These are phyloP conservation scores for Muntiacus reevesi DNA, from an alignment of 2,113 vertebrate genomes.

Conservation along the genomic window DNA sequence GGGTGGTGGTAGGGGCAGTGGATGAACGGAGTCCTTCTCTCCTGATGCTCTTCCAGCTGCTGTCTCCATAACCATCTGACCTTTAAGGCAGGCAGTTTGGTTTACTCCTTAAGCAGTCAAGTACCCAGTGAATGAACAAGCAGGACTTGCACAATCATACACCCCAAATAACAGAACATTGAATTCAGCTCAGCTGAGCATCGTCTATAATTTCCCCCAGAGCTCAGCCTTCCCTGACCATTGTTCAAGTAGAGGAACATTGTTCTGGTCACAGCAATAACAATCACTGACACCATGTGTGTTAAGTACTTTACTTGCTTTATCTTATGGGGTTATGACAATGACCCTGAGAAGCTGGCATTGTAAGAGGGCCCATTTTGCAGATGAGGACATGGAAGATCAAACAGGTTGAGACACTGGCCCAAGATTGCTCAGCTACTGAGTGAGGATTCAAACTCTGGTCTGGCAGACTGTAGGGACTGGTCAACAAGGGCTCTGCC, in stretches of 20 bases:
- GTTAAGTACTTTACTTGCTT: background rate
- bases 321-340: background rate
- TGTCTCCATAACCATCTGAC: background rate
- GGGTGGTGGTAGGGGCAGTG: background rate
- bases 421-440: background rate
- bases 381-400: background rate
- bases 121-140: background rate
- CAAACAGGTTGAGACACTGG: background rate
- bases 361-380: background rate
- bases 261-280: background rate
- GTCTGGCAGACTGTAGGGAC: background rate
- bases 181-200: background rate
- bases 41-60: background rate
- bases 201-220: background rate
- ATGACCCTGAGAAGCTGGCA: background rate
- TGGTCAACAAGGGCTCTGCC: background rate
- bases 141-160: background rate
- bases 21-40: background rate
- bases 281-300: background rate
- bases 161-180: background rate
- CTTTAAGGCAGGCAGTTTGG: background rate
- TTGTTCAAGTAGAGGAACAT: background rate
- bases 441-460: background rate
- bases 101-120: background rate
- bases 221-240: background rate